These are phyloP conservation scores for Aradus depressus DNA, from an alignment of 2,888 invertebrate species.

Conservation along the genomic window DNA sequence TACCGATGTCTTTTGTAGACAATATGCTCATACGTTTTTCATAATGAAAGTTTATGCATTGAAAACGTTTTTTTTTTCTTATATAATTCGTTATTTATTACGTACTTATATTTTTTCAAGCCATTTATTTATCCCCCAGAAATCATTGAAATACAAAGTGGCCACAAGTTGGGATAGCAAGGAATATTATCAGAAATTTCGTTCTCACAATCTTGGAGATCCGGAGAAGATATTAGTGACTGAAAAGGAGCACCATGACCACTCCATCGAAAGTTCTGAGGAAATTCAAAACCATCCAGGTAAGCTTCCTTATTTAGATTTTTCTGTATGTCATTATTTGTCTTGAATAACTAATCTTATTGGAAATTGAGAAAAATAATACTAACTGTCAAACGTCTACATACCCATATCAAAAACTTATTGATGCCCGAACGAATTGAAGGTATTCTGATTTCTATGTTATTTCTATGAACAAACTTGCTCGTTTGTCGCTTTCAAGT, in stretches of 20 bases:
- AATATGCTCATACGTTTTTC: too few relatives aligned
- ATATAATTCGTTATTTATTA: conserved; percentile 1
- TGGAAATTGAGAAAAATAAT: not conserved
- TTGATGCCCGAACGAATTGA: too few relatives aligned
- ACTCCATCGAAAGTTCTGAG: conserved; percentile 6
- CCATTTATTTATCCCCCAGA: conserved; percentile 44
- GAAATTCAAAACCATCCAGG: conserved; percentile 15
- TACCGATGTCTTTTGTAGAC: too few relatives aligned
- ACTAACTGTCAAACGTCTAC: too few relatives aligned
- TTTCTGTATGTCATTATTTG: not conserved
- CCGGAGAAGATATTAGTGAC: conserved; percentile 33
- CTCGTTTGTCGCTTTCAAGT: too few relatives aligned
- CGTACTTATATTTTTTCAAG: conserved; percentile 29
- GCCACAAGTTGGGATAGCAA: conserved; percentile 88
- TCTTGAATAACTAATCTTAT: not conserved
- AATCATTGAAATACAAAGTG: conserved; percentile 81
- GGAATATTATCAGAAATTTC: conserved; percentile 65
- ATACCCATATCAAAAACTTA: too few relatives aligned
- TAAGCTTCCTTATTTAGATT: not conserved
- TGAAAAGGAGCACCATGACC: not conserved
- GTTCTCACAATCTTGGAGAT: conserved; percentile 43
- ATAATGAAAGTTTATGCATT: not conserved
- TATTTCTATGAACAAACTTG: too few relatives aligned
- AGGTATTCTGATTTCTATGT: too few relatives aligned
- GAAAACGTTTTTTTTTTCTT: not conserved